A percentile compares a stretch with the other conserved stretches of the same genome.
Conservation (phyloP, 2,113 vertebrate genomes). For the chimpanzee (Pan troglodytes) region NHGRI_mPanTro3-v2.1_pri NC_072411.2:64147501-64148000, state of each 20-base stretch:
- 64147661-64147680: constrained; percentile 74
- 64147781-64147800: constrained; percentile 68
- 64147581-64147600: constrained; percentile 92
- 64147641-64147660: constrained; percentile 59
- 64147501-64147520: constrained; percentile 67
- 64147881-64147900: constrained; percentile 41
- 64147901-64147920: constrained; percentile 50
- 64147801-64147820: constrained; percentile 14
- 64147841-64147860: constrained; percentile 39
- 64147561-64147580: constrained; percentile 87
- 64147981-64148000: constrained; percentile 10
- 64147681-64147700: constrained; percentile 75
- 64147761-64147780: constrained; percentile 58
- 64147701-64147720: constrained; percentile 68
- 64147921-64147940: constrained; percentile 7
- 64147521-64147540: constrained; percentile 83
- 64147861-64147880: constrained; percentile 42
- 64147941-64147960: not conserved
- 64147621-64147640: constrained; percentile 78
- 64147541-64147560: constrained; percentile 86
- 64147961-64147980: not conserved
- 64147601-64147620: constrained; percentile 81
- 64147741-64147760: constrained; percentile 68
- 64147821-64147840: constrained; percentile 65
- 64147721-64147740: constrained; percentile 68